These are phyloP conservation scores for Gasteruption jaculator DNA, from an alignment of 2,888 invertebrate genomes.

Conservation along the genomic window DNA sequence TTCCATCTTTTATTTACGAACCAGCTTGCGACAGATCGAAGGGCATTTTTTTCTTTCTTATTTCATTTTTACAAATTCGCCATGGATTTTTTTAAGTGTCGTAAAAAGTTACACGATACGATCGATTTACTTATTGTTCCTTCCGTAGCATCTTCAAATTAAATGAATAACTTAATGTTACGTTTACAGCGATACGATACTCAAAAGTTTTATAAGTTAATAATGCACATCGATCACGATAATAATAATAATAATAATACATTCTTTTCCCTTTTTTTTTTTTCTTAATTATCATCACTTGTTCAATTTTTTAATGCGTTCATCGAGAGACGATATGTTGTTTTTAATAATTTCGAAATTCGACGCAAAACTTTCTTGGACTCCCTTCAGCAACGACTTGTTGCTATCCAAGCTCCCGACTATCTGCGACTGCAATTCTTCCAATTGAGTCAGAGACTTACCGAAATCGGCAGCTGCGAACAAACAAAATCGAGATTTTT, in stretches of 20 bases:
- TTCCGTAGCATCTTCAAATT: too few species aligned
- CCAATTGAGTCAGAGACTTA: slow-evolving; percentile 77
- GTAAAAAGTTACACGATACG: too few species aligned
- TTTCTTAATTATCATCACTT: slow-evolving; percentile 44
- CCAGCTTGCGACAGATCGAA: too few species aligned
- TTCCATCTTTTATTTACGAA: too few species aligned
- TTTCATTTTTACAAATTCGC: too few species aligned
- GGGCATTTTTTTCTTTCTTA: too few species aligned
- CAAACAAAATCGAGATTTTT: too few species aligned
- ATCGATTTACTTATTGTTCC: too few species aligned
- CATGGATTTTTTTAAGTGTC: too few species aligned
- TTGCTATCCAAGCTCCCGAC: slow-evolving; percentile 71
- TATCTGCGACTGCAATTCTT: slow-evolving; percentile 71
- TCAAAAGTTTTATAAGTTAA: slow-evolving; percentile 19
- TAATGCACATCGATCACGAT: slow-evolving; percentile 11
- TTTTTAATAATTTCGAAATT: slow-evolving; percentile 75
- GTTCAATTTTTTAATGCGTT: slow-evolving; percentile 63
- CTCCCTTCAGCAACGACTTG: slow-evolving; percentile 70
- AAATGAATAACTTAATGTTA: too few species aligned
- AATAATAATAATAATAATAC: slow-evolving; percentile 16
- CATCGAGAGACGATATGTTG: slow-evolving; percentile 71
- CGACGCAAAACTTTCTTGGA: slow-evolving; percentile 75
- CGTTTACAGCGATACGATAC: slow-evolving; percentile 15
- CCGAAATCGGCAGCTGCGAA: slow-evolving; percentile 86
- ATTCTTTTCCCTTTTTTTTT: slow-evolving; percentile 13